phyloP scores from a whole-genome alignment of 2,113 vertebrate species.

The Acanthisitta chloris region DNA sequence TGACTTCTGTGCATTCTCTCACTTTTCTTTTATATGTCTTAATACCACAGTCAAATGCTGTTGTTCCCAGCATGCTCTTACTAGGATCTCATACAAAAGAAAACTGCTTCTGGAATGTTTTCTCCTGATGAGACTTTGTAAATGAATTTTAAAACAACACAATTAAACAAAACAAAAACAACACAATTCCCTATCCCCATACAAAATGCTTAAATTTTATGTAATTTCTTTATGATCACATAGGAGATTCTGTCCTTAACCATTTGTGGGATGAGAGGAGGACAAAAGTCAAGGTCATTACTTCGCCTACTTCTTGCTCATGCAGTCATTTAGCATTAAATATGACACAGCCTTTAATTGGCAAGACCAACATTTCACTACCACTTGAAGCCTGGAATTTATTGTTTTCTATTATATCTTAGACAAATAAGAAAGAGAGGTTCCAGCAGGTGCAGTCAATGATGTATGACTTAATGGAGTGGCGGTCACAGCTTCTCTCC shows the following conservation, averaged over 20 bases:
- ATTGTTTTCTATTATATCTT: not conserved
- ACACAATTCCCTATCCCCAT: rapidly evolving
- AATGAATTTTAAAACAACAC: not conserved
- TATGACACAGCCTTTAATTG: not conserved
- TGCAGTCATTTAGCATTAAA: not conserved
- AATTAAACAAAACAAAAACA: not conserved
- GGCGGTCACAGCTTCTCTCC: slow-evolving; percentile 94
- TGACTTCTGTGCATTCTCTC: not conserved
- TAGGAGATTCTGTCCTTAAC: not conserved
- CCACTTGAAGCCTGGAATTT: not conserved
- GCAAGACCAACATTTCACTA: not conserved
- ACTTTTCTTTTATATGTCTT: not conserved
- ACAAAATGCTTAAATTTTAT: not conserved
- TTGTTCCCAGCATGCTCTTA: not conserved
- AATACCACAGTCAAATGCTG: not conserved
- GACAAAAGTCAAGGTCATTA: not conserved
- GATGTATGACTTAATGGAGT: slow-evolving; percentile 97
- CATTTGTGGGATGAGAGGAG: not conserved
- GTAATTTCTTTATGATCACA: rapidly evolving
- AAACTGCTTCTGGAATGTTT: not conserved
- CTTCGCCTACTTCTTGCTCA: not conserved
- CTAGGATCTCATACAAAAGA: not conserved
- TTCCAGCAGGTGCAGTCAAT: slow-evolving; percentile 88
- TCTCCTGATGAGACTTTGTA: not conserved
- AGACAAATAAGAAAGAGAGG: slow-evolving; percentile 82